Conservation (phyloP, 2,888 invertebrate species). For the Sarcophaga variegata region DNA sequence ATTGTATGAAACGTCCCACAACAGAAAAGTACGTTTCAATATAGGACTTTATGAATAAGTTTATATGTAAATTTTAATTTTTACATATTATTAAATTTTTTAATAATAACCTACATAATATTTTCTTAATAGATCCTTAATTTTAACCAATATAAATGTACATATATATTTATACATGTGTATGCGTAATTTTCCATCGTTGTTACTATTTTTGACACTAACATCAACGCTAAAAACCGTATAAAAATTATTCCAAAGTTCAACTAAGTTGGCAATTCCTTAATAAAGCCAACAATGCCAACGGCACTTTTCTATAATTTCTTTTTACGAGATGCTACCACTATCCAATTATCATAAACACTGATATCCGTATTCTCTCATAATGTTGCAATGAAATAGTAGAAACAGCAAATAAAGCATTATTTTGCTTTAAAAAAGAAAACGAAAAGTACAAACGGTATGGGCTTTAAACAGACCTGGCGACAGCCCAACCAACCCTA, state of each 20-base stretch:
- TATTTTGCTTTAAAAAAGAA: no score
- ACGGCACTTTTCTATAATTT: background rate
- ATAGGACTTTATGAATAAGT: background rate
- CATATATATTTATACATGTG: background rate
- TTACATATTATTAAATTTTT: background rate
- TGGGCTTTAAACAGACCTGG: no score
- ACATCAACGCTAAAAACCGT: constrained; percentile 28
- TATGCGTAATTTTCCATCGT: background rate
- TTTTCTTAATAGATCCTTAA: background rate
- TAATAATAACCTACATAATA: no score
- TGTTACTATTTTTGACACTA: background rate
- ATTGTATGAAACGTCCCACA: constrained; percentile 4
- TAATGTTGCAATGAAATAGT: background rate
- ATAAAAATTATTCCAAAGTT: constrained; percentile 44
- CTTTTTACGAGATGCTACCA: constrained; percentile 15
- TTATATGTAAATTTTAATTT: background rate
- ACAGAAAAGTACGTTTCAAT: constrained; percentile 11
- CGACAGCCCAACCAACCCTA: no score
- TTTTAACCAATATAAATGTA: background rate
- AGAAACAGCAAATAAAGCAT: no score
- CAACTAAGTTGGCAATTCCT: constrained; percentile 55
- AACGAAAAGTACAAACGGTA: no score
- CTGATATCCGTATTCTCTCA: background rate
- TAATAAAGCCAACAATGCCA: background rate
- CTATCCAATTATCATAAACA: constrained; percentile 19